Evolutionary conservation across 2,797 vertebrate species (phyloP).

Genomic region (Enteromius trimaculatus): DNA sequence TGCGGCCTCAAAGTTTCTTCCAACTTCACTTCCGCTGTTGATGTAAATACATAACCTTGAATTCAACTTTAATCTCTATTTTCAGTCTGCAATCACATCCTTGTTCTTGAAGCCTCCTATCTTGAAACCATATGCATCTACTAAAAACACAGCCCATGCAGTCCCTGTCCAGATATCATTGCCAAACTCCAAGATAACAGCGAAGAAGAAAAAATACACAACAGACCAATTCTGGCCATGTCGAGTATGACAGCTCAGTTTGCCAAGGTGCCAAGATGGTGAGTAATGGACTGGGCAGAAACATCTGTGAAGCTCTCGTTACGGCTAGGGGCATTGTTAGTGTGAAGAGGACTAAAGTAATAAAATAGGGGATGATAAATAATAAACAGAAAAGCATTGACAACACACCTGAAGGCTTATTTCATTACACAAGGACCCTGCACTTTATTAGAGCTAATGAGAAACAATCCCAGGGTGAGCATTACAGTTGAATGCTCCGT

Average conservation of each 20-base stretch:
- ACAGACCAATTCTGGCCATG: slow-evolving; percentile 6
- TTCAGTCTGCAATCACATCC: not conserved
- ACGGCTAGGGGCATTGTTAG: slow-evolving; percentile 52
- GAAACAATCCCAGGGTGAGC: slow-evolving; percentile 44
- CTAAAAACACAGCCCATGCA: slow-evolving; percentile 6
- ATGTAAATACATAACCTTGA: slow-evolving; percentile 3
- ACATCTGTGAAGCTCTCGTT: slow-evolving; percentile 51
- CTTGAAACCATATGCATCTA: not conserved
- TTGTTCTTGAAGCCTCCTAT: not conserved
- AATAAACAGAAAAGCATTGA: slow-evolving; percentile 55
- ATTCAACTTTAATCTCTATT: slow-evolving; percentile 13
- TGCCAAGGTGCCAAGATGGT: slow-evolving; percentile 40
- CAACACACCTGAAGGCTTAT: slow-evolving; percentile 51
- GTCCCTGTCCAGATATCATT: slow-evolving; percentile 4
- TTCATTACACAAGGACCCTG: slow-evolving; percentile 46
- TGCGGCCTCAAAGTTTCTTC: not conserved
- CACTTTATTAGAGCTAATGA: slow-evolving; percentile 52
- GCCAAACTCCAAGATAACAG: slow-evolving; percentile 17
- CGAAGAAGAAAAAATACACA: slow-evolving; percentile 13
- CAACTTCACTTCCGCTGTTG: not conserved
- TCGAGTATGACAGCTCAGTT: slow-evolving; percentile 11
- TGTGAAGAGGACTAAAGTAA: slow-evolving; percentile 51
- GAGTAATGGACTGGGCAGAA: slow-evolving; percentile 46
- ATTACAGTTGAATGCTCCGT: slow-evolving; percentile 28
- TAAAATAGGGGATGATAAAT: slow-evolving; percentile 56